Evolutionary conservation across 2,888 invertebrate genomes (phyloP).

Genomic region (Scaptodrosophila latifasciaeformis): DNA sequence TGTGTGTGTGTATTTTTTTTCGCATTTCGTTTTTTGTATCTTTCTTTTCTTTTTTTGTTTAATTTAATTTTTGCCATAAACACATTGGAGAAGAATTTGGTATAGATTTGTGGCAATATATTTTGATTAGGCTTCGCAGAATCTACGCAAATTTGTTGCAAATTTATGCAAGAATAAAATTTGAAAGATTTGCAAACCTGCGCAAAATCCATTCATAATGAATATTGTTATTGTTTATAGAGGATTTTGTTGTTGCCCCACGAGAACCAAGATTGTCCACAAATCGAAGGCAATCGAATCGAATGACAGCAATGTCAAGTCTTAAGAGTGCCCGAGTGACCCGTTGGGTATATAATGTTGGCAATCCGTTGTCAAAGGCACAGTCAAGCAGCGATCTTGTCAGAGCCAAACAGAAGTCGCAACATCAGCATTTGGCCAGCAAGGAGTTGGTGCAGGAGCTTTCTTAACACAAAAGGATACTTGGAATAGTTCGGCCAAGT

Average conservation of each 20-base stretch:
- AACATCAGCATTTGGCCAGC: slow-evolving; percentile 5
- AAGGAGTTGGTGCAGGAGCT: slow-evolving; percentile 7
- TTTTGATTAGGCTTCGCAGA: no score
- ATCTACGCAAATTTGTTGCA: no score
- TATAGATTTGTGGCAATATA: no score
- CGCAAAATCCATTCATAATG: slow-evolving; percentile 30
- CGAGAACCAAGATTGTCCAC: no score
- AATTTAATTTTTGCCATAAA: no score
- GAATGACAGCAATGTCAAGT: slow-evolving; percentile 1
- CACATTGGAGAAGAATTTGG: no score
- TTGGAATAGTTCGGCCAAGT: no score
- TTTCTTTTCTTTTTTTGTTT: no score
- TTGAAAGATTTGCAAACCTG: slow-evolving; percentile 38
- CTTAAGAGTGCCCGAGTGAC: slow-evolving; percentile 29
- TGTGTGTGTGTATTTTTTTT: no score
- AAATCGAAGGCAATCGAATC: no score
- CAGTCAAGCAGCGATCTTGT: slow-evolving; percentile 48
- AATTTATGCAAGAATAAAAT: slow-evolving; percentile 53
- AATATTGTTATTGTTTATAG: slow-evolving; percentile 32
- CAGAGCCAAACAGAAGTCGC: slow-evolving; percentile 35
- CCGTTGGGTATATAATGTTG: slow-evolving; percentile 50
- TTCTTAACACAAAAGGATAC: not conserved
- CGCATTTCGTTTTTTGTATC: no score
- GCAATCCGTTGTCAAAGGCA: slow-evolving; percentile 36
- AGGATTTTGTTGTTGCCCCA: slow-evolving; percentile 5